These are phyloP conservation scores for Caloenas nicobarica DNA, from an alignment of 2,113 vertebrate genomes.

Conservation along the genomic window DNA sequence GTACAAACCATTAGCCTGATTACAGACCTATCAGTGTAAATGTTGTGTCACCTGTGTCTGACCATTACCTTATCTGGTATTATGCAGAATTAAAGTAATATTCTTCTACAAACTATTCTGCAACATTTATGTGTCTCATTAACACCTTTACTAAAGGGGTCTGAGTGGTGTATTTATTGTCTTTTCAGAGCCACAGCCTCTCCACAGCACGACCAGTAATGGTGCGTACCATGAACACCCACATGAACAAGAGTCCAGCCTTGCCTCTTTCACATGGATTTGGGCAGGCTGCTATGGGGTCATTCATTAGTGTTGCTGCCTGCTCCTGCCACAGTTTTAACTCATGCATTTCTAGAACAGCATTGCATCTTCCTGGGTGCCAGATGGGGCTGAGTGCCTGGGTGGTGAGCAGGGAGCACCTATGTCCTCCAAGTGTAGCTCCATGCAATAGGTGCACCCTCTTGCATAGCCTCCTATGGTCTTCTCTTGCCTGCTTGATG, in stretches of 20 bases:
- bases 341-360: background rate
- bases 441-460: background rate
- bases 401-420: background rate
- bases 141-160: background rate
- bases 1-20: slow-evolving; percentile 7
- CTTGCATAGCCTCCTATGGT: fast-evolving
- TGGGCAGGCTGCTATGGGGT: background rate
- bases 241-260: background rate
- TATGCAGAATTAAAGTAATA: background rate
- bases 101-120: background rate
- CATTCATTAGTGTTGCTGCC: background rate
- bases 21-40: background rate
- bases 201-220: background rate
- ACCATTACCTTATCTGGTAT: background rate
- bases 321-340: background rate
- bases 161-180: background rate
- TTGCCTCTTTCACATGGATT: background rate
- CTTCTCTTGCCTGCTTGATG: background rate
- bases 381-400: background rate
- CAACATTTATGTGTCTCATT: background rate
- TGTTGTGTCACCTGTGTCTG: background rate
- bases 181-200: background rate
- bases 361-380: background rate
- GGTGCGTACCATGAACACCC: background rate
- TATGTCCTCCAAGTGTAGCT: background rate